Conservation (phyloP, 2,113 vertebrate genomes). For the Oreochromis tanganicae region DNA sequence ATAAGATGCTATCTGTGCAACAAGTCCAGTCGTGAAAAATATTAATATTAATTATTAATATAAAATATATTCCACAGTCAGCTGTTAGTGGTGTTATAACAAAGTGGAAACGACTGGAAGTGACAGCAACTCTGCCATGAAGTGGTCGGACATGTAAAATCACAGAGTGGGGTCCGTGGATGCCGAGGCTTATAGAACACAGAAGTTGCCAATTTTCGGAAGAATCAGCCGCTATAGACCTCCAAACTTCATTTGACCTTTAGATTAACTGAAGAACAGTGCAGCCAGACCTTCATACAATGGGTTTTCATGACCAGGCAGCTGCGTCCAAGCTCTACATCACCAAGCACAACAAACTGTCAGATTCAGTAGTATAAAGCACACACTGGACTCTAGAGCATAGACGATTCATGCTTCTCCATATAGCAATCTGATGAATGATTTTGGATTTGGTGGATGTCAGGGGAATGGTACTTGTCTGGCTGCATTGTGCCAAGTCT, state of each 20-base stretch:
- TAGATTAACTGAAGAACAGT: not conserved
- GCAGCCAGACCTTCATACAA: not conserved
- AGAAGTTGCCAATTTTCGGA: not conserved
- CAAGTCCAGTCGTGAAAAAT: not conserved
- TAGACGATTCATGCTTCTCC: not conserved
- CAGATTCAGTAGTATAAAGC: not conserved
- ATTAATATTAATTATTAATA: too few relatives aligned
- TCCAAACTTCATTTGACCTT: not conserved
- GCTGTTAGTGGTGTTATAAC: not conserved
- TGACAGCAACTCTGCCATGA: not conserved
- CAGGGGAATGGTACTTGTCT: not conserved
- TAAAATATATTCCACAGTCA: not conserved
- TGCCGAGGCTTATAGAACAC: not conserved
- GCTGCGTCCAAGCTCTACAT: not conserved
- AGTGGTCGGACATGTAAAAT: not conserved
- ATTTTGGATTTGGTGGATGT: not conserved
- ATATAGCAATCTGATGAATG: not conserved
- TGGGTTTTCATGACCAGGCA: not conserved
- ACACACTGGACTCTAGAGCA: not conserved
- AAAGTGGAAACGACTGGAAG: not conserved
- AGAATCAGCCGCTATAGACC: not conserved
- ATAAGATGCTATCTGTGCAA: not conserved
- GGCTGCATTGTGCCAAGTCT: not conserved
- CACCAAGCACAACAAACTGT: not conserved
- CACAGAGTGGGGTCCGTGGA: not conserved